Conservation (phyloP, 2,113 vertebrate species). For the Ceyx cyanopectus region DNA sequence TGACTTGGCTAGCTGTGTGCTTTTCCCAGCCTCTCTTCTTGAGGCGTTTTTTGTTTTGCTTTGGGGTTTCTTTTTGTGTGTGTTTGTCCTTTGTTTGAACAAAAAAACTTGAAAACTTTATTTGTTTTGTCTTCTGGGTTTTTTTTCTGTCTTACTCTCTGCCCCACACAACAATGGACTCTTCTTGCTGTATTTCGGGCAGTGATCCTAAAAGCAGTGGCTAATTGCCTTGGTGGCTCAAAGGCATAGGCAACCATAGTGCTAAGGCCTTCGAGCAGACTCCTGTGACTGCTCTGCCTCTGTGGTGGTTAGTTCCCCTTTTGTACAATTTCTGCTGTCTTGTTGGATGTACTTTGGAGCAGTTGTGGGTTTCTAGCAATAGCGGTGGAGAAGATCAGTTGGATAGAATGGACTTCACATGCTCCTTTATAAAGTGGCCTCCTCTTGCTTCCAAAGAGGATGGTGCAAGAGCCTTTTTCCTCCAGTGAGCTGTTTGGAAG, state of each 20-base stretch:
- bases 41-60: no score
- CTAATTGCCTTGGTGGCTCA: neutral
- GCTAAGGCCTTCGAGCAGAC: neutral
- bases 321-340: neutral
- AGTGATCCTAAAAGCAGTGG: neutral
- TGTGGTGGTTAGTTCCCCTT: neutral
- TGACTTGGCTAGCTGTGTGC: rapidly evolving
- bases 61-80: no score
- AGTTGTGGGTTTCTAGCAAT: neutral
- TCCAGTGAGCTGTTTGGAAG: neutral
- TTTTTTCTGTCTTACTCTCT: neutral
- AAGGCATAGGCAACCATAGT: neutral
- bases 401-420: neutral
- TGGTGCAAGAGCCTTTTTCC: neutral
- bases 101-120: no score
- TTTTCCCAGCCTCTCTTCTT: neutral
- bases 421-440: neutral
- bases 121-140: no score
- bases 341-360: rapidly evolving
- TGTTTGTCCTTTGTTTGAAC: no score
- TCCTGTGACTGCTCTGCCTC: neutral
- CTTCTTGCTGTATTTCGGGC: neutral
- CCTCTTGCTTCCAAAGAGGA: neutral
- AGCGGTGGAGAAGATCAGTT: neutral
- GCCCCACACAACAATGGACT: neutral